These are phyloP conservation scores for Notolabrus celidotus DNA, from an alignment of 2,797 vertebrate genomes.

Conservation along the genomic window DNA sequence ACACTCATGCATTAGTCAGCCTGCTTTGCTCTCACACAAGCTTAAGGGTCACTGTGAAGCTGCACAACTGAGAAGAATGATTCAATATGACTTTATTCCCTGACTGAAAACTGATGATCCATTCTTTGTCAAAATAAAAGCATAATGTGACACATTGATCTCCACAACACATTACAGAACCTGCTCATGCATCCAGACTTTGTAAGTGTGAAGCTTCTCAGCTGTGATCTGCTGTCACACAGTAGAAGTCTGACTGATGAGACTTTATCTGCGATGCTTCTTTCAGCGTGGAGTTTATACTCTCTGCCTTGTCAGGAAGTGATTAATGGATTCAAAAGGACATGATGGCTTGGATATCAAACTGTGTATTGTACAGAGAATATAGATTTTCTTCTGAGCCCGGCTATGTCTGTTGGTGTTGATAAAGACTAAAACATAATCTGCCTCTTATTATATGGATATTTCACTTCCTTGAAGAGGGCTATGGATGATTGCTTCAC, in stretches of 20 bases:
- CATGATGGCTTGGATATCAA: slow-evolving; percentile 78
- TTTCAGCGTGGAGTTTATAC: slow-evolving; percentile 60
- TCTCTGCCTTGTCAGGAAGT: slow-evolving; percentile 66
- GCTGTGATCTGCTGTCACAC: slow-evolving; percentile 68
- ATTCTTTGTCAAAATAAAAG: slow-evolving; percentile 45
- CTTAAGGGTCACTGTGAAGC: slow-evolving; percentile 45
- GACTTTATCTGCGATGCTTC: slow-evolving; percentile 69
- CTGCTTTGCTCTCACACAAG: slow-evolving; percentile 18
- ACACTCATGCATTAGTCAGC: slow-evolving; percentile 11
- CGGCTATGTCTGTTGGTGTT: slow-evolving; percentile 74
- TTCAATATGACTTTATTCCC: slow-evolving; percentile 31
- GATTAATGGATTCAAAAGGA: slow-evolving; percentile 81
- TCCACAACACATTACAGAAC: slow-evolving; percentile 41
- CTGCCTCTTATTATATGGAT: slow-evolving; percentile 73
- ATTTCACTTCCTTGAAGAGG: slow-evolving; percentile 63
- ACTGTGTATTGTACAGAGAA: slow-evolving; percentile 69
- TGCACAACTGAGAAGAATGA: slow-evolving; percentile 27
- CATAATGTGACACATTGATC: slow-evolving; percentile 41
- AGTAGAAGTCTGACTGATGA: slow-evolving; percentile 71
- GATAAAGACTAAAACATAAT: slow-evolving; percentile 80
- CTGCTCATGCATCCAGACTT: slow-evolving; percentile 49
- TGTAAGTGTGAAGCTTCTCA: slow-evolving; percentile 64
- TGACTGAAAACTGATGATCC: slow-evolving; percentile 23
- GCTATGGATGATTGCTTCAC: slow-evolving; percentile 52
- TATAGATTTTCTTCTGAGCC: slow-evolving; percentile 74